Evolutionary conservation across 2,797 vertebrate species (phyloP).

Genomic region (Gymnodraco acuticeps): DNA sequence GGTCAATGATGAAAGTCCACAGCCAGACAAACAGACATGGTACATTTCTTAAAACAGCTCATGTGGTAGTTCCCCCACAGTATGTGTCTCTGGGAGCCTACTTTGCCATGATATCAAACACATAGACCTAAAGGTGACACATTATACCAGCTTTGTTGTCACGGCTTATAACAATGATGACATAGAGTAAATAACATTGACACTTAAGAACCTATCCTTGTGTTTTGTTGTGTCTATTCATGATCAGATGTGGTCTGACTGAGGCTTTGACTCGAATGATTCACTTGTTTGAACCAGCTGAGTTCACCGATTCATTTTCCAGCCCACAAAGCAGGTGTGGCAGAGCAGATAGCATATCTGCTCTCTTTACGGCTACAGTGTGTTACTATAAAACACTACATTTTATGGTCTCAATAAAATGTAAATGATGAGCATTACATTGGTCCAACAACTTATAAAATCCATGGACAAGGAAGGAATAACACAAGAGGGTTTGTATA

Average conservation of each 20-base stretch:
- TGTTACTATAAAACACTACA: constrained; percentile 48
- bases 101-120: no score
- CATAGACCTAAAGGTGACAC: no score
- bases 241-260: constrained; percentile 1
- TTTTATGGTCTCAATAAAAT: constrained; percentile 64
- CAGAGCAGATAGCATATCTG: constrained; percentile 59
- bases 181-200: constrained; percentile 12
- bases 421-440: constrained; percentile 65
- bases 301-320: constrained; percentile 63
- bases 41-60: no score
- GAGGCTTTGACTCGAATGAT: constrained; percentile 22
- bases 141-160: no score
- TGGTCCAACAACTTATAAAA: constrained; percentile 55
- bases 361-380: constrained; percentile 63
- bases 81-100: no score
- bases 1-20: no score
- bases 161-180: no score
- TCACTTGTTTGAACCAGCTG: constrained; percentile 20
- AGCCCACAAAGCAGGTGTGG: constrained; percentile 65
- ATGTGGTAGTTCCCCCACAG: no score
- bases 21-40: no score
- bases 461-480: neutral
- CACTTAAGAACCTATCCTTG: neutral
- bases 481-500: constrained; percentile 18
- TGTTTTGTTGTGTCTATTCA: neutral